These are phyloP conservation scores for Frankliniella fusca DNA, from an alignment of 2,888 invertebrate genomes.

Conservation along the genomic window DNA sequence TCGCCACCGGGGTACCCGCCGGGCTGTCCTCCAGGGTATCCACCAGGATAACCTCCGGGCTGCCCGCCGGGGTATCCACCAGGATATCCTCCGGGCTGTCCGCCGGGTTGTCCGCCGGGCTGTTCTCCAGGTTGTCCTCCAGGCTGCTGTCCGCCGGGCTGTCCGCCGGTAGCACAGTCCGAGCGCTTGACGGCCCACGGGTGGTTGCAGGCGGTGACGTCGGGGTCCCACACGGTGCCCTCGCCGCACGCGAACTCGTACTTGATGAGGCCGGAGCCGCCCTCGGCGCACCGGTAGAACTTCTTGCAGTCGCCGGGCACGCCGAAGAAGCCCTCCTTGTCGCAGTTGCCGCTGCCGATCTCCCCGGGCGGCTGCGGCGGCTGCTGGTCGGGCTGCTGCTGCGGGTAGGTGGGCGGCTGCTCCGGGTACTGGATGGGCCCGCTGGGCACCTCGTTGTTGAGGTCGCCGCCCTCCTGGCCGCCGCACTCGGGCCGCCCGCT, in stretches of 20 bases:
- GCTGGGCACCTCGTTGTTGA: constrained; percentile 29
- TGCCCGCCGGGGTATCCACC: constrained; percentile 3
- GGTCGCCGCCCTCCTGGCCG: constrained; percentile 28
- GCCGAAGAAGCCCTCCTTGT: constrained; percentile 40
- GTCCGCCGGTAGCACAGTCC: constrained; percentile 35
- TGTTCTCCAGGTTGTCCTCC: constrained; percentile 29
- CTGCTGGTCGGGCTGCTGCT: constrained; percentile 22
- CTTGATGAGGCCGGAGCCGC: constrained; percentile 48
- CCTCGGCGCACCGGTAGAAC: constrained; percentile 48
- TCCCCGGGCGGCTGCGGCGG: constrained; percentile 28
- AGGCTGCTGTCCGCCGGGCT: constrained; percentile 27
- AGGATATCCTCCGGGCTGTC: neutral
- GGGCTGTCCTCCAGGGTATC: constrained; percentile 27
- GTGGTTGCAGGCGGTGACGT: constrained; percentile 66
- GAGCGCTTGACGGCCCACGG: constrained; percentile 53
- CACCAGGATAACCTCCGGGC: constrained; percentile 24
- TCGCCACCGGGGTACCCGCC: constrained; percentile 27
- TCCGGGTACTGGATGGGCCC: constrained; percentile 28
- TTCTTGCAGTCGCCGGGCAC: constrained; percentile 45
- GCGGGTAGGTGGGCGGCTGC: constrained; percentile 32
- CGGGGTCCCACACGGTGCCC: constrained; percentile 73
- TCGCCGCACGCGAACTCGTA: constrained; percentile 69
- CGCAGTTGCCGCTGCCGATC: constrained; percentile 31
- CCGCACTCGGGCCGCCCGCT: constrained; percentile 67
- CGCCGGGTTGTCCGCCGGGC: neutral